Evolutionary conservation across 1,140 invertebrate species (phyloP), one percentile per base, ranked within the genome.

Genomic region (Anadara kagoshimensis): DNA sequence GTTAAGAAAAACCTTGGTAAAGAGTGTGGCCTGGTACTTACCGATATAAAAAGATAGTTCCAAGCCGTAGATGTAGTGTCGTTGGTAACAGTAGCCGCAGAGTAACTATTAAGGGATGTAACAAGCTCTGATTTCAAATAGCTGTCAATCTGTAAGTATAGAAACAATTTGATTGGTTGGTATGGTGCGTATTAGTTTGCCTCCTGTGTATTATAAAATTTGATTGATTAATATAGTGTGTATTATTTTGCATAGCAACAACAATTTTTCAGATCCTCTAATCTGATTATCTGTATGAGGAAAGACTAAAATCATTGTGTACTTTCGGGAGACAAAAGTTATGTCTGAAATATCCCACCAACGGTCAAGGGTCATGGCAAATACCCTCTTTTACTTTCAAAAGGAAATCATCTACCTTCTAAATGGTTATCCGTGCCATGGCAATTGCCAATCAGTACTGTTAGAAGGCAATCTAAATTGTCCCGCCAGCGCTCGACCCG

Each of bases 21-120:
- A n/a, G n/a, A n/a, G n/a, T n/a, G n/a, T n/a, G n/a, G n/a, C n/a
- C n/a, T n/a, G n/a, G n/a, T 45, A 45, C 69, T 71, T 64, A 71
- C 69, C 12, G 47, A 24, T 26, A 71, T 71, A 12, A 56, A 71
- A 41, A 71, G 22, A 26, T 71, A 71, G 61, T 71, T 71, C 69
- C 69, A 71, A 18, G 69, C 59, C 11, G 69, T 63, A 1, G 69
- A 71, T 16, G 63, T 43, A 45, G 63, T 61, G 18, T 71, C 47
- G 0, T 59, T 44, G 1, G 69, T 71, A 36, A 71, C 69, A 8
- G 63, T 44, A 43, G 63, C 1, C 45, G 54, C 54, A 20, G 63
- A 71, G 41, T 71, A 63, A 20, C 49, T 71, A 0, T 54, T 12
- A 7, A 71, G 26, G 18, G 63, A 61, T 43, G 47, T 54, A 8